These are phyloP conservation scores for Drosophila neocordata DNA, from an alignment of 1,140 invertebrate species.

Conservation along the genomic window DNA sequence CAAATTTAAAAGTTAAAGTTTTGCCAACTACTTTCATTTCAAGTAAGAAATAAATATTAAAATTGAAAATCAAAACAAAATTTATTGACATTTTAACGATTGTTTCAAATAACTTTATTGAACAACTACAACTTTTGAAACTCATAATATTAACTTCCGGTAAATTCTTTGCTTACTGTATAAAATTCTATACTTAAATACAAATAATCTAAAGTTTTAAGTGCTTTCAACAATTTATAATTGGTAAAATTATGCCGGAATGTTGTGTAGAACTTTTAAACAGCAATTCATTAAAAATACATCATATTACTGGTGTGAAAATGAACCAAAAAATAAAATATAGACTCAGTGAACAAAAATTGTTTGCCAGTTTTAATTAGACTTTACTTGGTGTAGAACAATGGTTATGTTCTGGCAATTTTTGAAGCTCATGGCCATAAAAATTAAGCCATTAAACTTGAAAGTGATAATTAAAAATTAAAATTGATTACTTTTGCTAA, in stretches of 20 bases:
- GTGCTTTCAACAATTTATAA: slow-evolving; percentile 8
- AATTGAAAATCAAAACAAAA: no score
- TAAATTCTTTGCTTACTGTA: no score
- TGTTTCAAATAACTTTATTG: no score
- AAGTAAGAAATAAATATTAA: no score
- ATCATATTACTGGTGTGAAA: slow-evolving; percentile 1
- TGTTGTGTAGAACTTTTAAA: background rate
- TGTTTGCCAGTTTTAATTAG: slow-evolving; percentile 4
- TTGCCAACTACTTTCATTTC: no score
- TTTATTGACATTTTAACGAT: no score
- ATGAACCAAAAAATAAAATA: slow-evolving; percentile 4
- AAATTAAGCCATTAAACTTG: slow-evolving; percentile 76
- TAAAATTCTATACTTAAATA: background rate
- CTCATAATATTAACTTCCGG: no score
- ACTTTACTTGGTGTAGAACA: slow-evolving; percentile 4
- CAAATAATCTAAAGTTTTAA: background rate
- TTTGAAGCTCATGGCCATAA: slow-evolving; percentile 71
- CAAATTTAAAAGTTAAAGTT: no score
- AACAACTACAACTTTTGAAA: no score
- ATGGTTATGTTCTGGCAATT: slow-evolving; percentile 16
- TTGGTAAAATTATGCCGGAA: background rate
- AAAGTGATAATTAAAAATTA: slow-evolving; percentile 81
- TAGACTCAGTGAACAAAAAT: background rate
- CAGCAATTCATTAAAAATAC: slow-evolving; percentile 10
- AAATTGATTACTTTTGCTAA: slow-evolving; percentile 60